Percentiles rank a stretch among this genome's conserved stretches.
These are phyloP conservation scores for Prorops nasuta DNA, from an alignment of 1,140 invertebrate species.

Conservation along the genomic window DNA sequence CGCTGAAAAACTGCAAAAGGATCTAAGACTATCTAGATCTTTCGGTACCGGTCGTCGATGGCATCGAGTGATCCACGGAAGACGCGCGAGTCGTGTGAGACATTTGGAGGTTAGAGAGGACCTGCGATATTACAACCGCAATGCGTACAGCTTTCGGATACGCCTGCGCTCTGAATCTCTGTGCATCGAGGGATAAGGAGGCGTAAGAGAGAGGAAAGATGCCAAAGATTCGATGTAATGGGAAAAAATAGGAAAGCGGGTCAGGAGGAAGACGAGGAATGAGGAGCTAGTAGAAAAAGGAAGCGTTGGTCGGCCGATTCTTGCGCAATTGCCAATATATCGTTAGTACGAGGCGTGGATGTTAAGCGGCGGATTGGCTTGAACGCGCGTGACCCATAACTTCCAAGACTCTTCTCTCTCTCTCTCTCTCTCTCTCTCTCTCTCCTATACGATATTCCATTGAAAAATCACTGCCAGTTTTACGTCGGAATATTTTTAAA, in stretches of 20 bases:
- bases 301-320: slow-evolving; percentile 18
- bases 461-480: too few species aligned
- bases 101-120: too few species aligned
- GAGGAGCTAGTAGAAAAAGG: slow-evolving; percentile 1
- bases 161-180: slow-evolving; percentile 4
- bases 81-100: too few species aligned
- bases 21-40: too few species aligned
- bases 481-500: too few species aligned
- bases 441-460: slow-evolving; percentile 6
- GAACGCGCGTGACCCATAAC: neutral
- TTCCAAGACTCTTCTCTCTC: slow-evolving; percentile 1
- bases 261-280: slow-evolving; percentile 12
- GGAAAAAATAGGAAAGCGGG: slow-evolving; percentile 1
- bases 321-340: slow-evolving; percentile 42
- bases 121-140: slow-evolving; percentile 43
- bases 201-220: neutral
- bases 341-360: slow-evolving; percentile 35
- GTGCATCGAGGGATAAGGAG: neutral
- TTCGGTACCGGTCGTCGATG: too few species aligned
- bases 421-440: slow-evolving; percentile 5
- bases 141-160: slow-evolving; percentile 25
- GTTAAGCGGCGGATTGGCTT: slow-evolving; percentile 24
- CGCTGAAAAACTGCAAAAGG: too few species aligned
- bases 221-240: too few species aligned
- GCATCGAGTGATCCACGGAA: too few species aligned